Evolutionary conservation across 2,113 vertebrate species (phyloP).

Genomic region (Cacatua alba): DNA sequence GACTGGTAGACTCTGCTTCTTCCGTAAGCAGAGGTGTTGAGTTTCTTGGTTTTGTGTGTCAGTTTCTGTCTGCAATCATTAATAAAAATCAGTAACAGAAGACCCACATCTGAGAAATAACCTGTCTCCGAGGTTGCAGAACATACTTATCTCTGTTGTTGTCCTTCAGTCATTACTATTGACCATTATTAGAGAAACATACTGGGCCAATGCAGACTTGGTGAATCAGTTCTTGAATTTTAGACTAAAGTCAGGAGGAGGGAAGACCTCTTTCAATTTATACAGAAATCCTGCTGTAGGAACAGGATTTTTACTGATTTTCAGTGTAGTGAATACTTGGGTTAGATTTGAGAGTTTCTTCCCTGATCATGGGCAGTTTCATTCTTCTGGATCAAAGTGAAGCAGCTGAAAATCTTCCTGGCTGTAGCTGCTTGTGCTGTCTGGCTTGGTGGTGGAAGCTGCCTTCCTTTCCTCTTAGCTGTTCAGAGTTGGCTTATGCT

Average conservation of each 20-base stretch:
- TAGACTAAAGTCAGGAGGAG: neutral
- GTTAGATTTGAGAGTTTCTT: neutral
- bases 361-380: neutral
- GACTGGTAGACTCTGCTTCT: neutral
- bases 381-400: neutral
- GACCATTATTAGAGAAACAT: neutral
- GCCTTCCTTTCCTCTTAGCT: neutral
- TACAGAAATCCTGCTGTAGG: neutral
- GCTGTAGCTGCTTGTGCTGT: neutral
- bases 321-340: accelerated
- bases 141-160: neutral
- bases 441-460: neutral
- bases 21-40: neutral
- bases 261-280: neutral
- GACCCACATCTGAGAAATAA: neutral
- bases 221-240: neutral
- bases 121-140: neutral
- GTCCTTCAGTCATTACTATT: neutral
- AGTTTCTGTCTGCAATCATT: neutral
- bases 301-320: neutral
- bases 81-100: neutral
- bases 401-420: neutral
- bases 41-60: neutral
- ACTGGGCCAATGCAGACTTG: no score
- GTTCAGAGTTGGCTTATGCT: neutral